A percentile compares a stretch with the other conserved stretches of the same genome.
These are phyloP conservation scores for Torymus texanus DNA, from an alignment of 2,888 invertebrate species.

Conservation along the genomic window DNA sequence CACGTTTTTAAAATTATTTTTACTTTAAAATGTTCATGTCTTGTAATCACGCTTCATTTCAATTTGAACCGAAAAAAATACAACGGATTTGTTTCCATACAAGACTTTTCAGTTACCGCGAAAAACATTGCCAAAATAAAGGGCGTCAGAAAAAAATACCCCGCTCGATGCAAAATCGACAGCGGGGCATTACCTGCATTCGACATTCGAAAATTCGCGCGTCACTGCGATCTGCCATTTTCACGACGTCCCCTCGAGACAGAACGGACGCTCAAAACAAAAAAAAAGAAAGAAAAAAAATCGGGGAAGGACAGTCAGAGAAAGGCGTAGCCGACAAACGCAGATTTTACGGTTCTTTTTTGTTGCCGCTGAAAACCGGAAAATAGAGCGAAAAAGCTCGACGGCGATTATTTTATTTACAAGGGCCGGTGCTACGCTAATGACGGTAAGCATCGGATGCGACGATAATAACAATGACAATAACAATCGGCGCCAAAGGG, in stretches of 20 bases:
- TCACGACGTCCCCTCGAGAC: slow-evolving; percentile 26
- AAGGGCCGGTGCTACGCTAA: slow-evolving; percentile 61
- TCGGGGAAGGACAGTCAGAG: neutral
- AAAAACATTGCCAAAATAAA: too few relatives aligned
- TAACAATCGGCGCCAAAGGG: slow-evolving; percentile 58
- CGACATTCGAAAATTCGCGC: slow-evolving; percentile 29
- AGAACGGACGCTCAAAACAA: neutral
- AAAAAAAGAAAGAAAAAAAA: neutral
- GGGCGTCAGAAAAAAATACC: too few relatives aligned
- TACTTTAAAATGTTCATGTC: too few relatives aligned
- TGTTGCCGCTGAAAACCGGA: neutral
- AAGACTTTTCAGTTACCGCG: too few relatives aligned
- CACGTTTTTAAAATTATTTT: too few relatives aligned
- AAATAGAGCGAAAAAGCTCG: slow-evolving; percentile 33
- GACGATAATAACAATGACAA: slow-evolving; percentile 55
- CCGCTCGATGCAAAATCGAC: slow-evolving; percentile 1
- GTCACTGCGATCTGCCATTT: slow-evolving; percentile 32
- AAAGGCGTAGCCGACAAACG: slow-evolving; percentile 3
- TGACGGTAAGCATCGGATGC: slow-evolving; percentile 64
- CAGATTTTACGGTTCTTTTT: slow-evolving; percentile 21
- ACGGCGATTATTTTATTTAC: slow-evolving; percentile 69
- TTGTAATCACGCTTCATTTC: too few relatives aligned
- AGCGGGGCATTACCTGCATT: slow-evolving; percentile 10
- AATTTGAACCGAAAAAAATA: too few relatives aligned
- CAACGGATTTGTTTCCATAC: too few relatives aligned